These are phyloP conservation scores for Eupleurogrammus muticus DNA, from an alignment of 2,797 vertebrate genomes.

Conservation along the genomic window DNA sequence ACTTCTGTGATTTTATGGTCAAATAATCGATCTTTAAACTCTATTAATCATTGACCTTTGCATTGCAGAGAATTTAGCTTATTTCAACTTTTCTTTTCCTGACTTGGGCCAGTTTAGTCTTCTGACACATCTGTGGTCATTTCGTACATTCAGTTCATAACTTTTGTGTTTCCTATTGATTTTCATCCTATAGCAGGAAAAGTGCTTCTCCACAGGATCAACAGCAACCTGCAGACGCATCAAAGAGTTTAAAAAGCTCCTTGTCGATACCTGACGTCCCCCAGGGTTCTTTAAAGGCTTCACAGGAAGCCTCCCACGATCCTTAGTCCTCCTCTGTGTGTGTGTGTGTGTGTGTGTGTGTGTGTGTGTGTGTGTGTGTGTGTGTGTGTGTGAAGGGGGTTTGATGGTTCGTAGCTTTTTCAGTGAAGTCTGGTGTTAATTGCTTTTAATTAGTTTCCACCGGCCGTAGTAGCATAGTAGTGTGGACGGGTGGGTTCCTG, in stretches of 20 bases:
- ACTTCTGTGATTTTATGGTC: too few relatives aligned
- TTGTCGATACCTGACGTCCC: constrained; percentile 49
- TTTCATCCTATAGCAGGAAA: too few relatives aligned
- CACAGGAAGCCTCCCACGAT: constrained; percentile 57
- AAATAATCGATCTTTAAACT: too few relatives aligned
- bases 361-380: neutral
- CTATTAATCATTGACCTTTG: too few relatives aligned
- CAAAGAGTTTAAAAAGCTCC: constrained; percentile 28
- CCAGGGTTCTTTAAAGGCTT: constrained; percentile 35
- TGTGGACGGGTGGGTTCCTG: neutral
- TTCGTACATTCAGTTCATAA: too few relatives aligned
- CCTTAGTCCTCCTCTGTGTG: constrained; percentile 23
- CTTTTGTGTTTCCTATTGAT: too few relatives aligned
- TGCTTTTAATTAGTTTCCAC: constrained; percentile 54
- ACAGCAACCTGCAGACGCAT: constrained; percentile 37
- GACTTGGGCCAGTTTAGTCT: too few relatives aligned
- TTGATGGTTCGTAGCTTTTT: constrained; percentile 24
- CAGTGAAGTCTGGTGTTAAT: constrained; percentile 22
- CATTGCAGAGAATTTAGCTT: too few relatives aligned
- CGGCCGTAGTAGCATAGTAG: constrained; percentile 6
- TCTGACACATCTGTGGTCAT: too few relatives aligned
- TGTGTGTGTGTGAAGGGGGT: constrained; percentile 13
- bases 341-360: neutral
- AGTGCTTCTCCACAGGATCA: constrained; percentile 26
- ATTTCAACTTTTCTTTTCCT: too few relatives aligned